Evolutionary conservation across 2,797 vertebrate species (phyloP).

Genomic region (Orestias chungarensis): DNA sequence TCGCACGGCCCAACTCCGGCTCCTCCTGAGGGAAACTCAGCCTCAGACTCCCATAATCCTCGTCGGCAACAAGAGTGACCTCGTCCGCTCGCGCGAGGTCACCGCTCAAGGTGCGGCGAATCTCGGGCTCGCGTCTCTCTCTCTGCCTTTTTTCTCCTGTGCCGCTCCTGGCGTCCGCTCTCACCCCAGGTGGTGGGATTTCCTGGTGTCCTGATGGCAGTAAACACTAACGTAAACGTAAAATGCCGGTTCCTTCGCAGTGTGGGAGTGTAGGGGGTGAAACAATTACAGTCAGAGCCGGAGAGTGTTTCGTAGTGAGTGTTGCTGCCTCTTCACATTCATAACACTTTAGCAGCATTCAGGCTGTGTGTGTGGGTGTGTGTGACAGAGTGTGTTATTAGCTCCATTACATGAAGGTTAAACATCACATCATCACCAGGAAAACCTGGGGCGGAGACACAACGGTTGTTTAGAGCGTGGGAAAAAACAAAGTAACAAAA

Average conservation of each 20-base stretch:
- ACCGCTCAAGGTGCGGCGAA: conserved; percentile 79
- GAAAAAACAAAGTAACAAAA: no score
- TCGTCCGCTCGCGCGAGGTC: conserved; percentile 86
- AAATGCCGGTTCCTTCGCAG: conserved; percentile 38
- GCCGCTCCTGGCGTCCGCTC: neutral
- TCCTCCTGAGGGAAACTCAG: conserved; percentile 83
- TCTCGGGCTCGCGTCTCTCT: neutral
- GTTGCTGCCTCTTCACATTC: conserved; percentile 24
- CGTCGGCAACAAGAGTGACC: conserved; percentile 89
- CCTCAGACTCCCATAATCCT: conserved; percentile 87
- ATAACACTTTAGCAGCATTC: conserved; percentile 13
- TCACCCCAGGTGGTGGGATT: conserved; percentile 25
- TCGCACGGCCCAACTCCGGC: conserved; percentile 84
- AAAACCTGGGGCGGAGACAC: no score
- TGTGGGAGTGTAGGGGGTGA: conserved; percentile 57
- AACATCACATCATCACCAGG: conserved; percentile 2
- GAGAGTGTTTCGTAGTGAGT: conserved; percentile 27
- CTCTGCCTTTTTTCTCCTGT: neutral
- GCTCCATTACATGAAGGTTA: conserved; percentile 2
- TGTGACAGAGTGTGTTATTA: neutral
- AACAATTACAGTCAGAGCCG: conserved; percentile 39
- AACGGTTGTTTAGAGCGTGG: no score
- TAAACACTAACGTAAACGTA: conserved; percentile 49
- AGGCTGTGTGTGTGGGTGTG: no score
- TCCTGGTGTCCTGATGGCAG: conserved; percentile 30